phyloP scores from a whole-genome alignment of 2,888 invertebrate species.

The Octodonta nipae region DNA sequence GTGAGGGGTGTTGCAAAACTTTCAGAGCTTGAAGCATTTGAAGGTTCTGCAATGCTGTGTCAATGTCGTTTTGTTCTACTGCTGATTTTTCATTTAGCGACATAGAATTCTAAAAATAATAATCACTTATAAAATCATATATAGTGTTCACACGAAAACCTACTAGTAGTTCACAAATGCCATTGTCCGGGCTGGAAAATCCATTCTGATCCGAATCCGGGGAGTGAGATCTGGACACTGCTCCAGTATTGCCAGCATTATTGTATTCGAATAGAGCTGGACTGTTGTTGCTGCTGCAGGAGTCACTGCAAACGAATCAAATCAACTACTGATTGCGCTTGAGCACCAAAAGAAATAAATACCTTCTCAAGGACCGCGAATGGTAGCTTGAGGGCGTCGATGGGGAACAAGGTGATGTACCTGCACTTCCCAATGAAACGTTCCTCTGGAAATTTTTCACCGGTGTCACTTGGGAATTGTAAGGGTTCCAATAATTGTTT shows the following conservation, averaged over 20 bases:
- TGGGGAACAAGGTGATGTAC: constrained; percentile 20
- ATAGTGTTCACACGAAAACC: constrained; percentile 10
- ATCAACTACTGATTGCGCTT: no score
- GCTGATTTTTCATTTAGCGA: constrained; percentile 34
- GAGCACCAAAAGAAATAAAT: no score
- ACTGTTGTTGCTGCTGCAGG: constrained; percentile 37
- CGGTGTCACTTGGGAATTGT: constrained; percentile 15
- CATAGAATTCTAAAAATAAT: constrained; percentile 36
- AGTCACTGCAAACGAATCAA: constrained; percentile 38
- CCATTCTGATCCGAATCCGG: constrained; percentile 46
- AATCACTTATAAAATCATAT: constrained; percentile 2
- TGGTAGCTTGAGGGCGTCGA: constrained; percentile 18
- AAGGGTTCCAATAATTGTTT: constrained; percentile 13
- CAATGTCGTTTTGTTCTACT: no score
- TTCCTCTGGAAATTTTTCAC: constrained; percentile 21
- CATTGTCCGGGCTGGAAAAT: constrained; percentile 39
- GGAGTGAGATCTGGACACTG: constrained; percentile 43
- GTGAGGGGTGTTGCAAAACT: constrained; percentile 30
- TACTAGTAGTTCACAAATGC: constrained; percentile 46
- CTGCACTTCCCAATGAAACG: constrained; percentile 23
- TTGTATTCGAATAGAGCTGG: constrained; percentile 38
- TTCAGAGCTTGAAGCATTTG: constrained; percentile 33
- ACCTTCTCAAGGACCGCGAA: constrained; percentile 25
- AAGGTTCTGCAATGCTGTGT: neutral
- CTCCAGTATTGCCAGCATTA: no score